Conservation (phyloP, 2,113 vertebrate genomes). For the Perognathus longimembris region DNA sequence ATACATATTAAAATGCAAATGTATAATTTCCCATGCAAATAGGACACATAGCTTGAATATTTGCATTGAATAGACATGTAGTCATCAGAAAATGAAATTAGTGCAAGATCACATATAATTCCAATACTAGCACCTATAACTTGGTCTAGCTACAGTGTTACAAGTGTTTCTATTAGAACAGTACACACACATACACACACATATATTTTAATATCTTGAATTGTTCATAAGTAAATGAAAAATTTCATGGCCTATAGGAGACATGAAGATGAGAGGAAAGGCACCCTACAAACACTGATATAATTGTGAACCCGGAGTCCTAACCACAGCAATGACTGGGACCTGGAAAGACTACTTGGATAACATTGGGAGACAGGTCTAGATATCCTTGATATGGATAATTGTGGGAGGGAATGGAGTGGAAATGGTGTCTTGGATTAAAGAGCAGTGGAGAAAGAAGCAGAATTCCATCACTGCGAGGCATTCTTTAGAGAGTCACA, state of each 20-base stretch:
- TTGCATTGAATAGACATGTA: background rate
- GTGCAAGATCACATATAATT: background rate
- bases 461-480: background rate
- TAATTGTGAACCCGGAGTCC: background rate
- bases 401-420: background rate
- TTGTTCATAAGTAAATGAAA: background rate
- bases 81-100: conserved; percentile 29
- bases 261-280: background rate
- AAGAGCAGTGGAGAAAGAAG: too few relatives aligned
- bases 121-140: background rate
- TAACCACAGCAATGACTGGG: background rate
- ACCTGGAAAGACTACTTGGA: conserved; percentile 1
- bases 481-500: background rate
- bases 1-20: background rate
- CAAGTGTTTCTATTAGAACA: background rate
- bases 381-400: background rate
- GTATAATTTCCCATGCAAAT: background rate
- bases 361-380: background rate
- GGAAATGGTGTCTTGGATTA: background rate
- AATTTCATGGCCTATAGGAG: background rate
- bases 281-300: background rate
- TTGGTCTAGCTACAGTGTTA: background rate
- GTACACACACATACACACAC: too few relatives aligned
- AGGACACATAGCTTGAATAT: background rate
- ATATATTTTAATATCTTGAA: too few relatives aligned